These are phyloP conservation scores for Tetraodon nigroviridis DNA, from an alignment of 2,113 vertebrate genomes.

Conservation along the genomic window DNA sequence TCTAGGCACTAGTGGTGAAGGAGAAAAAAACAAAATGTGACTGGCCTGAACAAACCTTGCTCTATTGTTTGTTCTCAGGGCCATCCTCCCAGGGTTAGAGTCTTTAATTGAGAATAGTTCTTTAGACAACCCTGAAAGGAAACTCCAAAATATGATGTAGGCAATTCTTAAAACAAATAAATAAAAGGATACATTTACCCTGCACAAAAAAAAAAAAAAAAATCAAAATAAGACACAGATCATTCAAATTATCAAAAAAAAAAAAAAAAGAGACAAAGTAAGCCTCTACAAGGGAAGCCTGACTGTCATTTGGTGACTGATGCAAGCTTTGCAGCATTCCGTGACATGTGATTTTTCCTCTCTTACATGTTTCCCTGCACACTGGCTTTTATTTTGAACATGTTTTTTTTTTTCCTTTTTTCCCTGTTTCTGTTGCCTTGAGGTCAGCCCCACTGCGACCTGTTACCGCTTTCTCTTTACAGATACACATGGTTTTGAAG, in stretches of 20 bases:
- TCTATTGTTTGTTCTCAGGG: no score
- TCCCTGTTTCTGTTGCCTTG: neutral
- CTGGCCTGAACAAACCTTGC: no score
- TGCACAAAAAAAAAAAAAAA: neutral
- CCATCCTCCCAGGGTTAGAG: no score
- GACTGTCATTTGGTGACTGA: neutral
- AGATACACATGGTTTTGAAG: constrained; percentile 8
- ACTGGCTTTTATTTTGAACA: constrained; percentile 10
- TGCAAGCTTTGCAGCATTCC: constrained; percentile 10
- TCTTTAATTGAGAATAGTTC: no score
- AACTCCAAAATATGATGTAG: neutral
- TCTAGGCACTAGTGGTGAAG: no score
- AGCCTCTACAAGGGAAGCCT: neutral
- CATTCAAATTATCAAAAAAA: neutral
- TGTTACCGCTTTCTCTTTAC: constrained; percentile 12
- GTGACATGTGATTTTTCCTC: constrained; percentile 21
- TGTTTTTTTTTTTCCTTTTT: neutral
- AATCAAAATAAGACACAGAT: neutral
- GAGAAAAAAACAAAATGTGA: no score
- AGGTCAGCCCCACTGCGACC: constrained; percentile 32
- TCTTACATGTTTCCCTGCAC: constrained; percentile 20
- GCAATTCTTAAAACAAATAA: neutral
- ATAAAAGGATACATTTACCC: neutral
- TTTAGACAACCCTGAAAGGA: no score
- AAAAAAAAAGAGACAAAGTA: neutral